These are phyloP conservation scores for Mugil cephalus DNA, from an alignment of 2,113 vertebrate species.

Conservation along the genomic window DNA sequence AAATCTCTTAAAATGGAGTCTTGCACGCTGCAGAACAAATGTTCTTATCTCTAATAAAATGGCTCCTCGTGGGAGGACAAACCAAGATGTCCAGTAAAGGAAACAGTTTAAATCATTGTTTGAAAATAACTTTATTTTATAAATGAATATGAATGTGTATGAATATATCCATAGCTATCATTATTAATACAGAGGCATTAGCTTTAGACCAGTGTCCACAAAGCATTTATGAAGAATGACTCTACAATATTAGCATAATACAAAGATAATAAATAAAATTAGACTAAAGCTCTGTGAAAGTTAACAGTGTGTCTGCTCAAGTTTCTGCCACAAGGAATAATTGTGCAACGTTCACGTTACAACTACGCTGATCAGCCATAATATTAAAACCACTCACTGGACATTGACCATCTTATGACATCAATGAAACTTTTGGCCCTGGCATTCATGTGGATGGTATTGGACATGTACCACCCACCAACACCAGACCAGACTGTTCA, in stretches of 20 bases:
- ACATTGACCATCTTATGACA: no score
- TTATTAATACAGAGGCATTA: conserved; percentile 13
- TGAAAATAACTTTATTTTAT: conserved; percentile 9
- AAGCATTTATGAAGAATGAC: background rate
- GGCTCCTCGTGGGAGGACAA: conserved; percentile 11
- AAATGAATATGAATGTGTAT: no score
- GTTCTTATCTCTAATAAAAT: background rate
- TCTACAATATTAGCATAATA: conserved; percentile 14
- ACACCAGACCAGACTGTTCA: no score
- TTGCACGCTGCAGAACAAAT: background rate
- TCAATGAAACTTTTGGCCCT: no score
- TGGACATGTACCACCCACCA: no score
- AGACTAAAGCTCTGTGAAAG: background rate
- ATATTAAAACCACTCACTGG: no score
- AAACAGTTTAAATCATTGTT: background rate
- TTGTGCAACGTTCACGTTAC: background rate
- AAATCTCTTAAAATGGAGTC: conserved; percentile 9
- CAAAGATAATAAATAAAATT: background rate
- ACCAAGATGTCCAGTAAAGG: background rate
- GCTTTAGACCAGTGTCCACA: conserved; percentile 1
- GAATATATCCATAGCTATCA: background rate
- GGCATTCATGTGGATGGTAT: no score
- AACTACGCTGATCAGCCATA: no score
- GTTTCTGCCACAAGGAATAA: conserved; percentile 6
- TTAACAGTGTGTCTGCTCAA: background rate